Evolutionary conservation across 2,888 invertebrate genomes (phyloP), one percentile per base, ranked within the genome.

Genomic region (Parasteatoda lunata): DNA sequence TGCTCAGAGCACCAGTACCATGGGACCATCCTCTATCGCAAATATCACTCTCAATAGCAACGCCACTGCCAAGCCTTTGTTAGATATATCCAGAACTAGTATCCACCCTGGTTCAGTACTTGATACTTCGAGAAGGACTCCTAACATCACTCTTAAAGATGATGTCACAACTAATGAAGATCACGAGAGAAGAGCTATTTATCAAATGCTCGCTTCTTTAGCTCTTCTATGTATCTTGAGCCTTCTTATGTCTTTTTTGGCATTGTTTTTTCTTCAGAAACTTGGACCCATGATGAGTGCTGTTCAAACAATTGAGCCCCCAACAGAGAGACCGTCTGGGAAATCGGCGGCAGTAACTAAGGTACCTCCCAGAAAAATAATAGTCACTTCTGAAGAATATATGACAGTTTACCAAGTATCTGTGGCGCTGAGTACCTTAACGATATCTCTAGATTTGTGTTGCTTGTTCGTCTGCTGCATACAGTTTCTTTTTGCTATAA

Each of bases 401-500:
- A 95, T 95, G 88, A 95, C 96, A 90, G 96, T 97, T 89, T 96
- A 96, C 92, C 97, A 97, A 93, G 97, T 97, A 91, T 97, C 97
- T 77, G 93, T 97, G 91, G 97, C 97, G 52, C 93, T 97, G 91
- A 96, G 97, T 92, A 96, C 97, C 87, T 94, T 97, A 91, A 97
- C 97, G 89, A 93, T 97, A 78, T 96, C 96, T 52, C 93, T 97
- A 90, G 96, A 97, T 93, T 94, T 97, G 89, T 97, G 97, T 93
- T 97, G 97, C 92, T 94, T 97, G 88, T 94, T 97, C 90, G 97
- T 97, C 91, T 97, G 97, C 94, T 96, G 97, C 90, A 96, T 97
- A 91, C 97, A 98, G 93, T 97, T 97, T 93, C 94, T 97, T 91
- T 97, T 97, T 92, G 96, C 97, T 73, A 96, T 97, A 90, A 97